Evolutionary conservation across 2,113 vertebrate species (phyloP).

Genomic region (Scortum barcoo): DNA sequence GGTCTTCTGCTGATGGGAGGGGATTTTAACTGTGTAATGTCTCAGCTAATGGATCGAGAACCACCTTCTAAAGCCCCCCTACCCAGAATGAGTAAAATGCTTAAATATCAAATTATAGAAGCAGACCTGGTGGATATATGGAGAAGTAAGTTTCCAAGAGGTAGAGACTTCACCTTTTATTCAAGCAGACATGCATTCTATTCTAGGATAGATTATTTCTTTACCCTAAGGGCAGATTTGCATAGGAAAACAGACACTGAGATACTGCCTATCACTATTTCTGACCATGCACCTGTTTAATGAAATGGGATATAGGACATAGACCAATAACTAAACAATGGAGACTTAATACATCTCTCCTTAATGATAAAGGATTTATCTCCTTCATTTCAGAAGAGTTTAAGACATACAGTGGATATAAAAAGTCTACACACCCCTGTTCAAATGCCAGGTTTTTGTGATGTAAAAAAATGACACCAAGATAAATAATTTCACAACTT

Average conservation of each 20-base stretch:
- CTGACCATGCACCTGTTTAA: background rate
- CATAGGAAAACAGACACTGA: background rate
- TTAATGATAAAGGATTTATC: background rate
- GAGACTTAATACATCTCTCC: background rate
- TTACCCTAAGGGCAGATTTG: background rate
- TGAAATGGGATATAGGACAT: background rate
- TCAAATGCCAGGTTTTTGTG: too few relatives aligned
- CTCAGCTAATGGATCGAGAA: background rate
- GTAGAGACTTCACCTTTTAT: background rate
- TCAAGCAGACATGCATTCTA: constrained; percentile 2
- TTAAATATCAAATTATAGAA: background rate
- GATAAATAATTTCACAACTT: too few relatives aligned
- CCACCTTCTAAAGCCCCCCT: background rate
- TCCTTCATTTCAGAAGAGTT: background rate
- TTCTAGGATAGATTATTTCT: background rate
- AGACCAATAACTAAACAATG: background rate
- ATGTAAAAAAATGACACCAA: too few relatives aligned
- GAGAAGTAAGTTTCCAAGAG: background rate
- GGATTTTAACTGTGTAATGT: constrained; percentile 10
- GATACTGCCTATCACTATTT: background rate
- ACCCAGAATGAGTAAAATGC: background rate
- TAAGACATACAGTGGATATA: too few relatives aligned
- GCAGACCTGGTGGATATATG: background rate
- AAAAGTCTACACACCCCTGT: too few relatives aligned
- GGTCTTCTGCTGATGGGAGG: background rate